Percentiles rank a stretch among this genome's conserved stretches.
Evolutionary conservation across 2,797 vertebrate species (phyloP).

Genomic region (Atherinosoma microstoma): DNA sequence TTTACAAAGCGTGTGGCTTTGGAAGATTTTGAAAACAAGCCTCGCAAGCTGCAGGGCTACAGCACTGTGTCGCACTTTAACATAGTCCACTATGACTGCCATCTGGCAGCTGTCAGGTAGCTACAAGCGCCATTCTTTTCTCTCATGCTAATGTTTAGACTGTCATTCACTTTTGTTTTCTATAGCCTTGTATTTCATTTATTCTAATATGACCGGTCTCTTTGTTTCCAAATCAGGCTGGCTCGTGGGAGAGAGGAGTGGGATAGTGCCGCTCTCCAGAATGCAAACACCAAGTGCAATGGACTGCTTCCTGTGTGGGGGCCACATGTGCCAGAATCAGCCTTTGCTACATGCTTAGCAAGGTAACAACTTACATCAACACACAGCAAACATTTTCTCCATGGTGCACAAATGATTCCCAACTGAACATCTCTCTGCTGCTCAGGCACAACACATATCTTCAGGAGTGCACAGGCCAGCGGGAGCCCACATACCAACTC

Average conservation of each 20-base stretch:
- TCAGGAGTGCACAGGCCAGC: conserved; percentile 97
- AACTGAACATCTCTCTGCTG: neutral
- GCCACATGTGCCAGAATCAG: conserved; percentile 97
- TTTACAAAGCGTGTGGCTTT: conserved; percentile 96
- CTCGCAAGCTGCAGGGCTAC: conserved; percentile 98
- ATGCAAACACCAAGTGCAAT: conserved; percentile 99
- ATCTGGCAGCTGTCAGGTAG: conserved; percentile 97
- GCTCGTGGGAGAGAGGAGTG: conserved; percentile 97
- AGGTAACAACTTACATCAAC: conserved; percentile 77
- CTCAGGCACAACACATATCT: conserved; percentile 98
- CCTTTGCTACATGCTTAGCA: conserved; percentile 97
- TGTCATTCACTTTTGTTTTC: no score
- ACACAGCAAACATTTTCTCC: neutral
- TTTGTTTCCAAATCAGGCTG: conserved; percentile 78
- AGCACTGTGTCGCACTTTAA: conserved; percentile 99
- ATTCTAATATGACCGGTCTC: neutral
- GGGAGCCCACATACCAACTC: conserved; percentile 98
- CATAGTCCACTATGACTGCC: conserved; percentile 99
- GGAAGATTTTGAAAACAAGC: conserved; percentile 97
- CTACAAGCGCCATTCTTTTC: neutral
- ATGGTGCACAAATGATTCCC: neutral
- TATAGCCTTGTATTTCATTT: neutral
- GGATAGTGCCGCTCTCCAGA: conserved; percentile 98
- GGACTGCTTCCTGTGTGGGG: conserved; percentile 98
- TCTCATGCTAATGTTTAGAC: neutral